These are phyloP conservation scores for Rhadina sibilatrix DNA, from an alignment of 2,113 vertebrate species.

Conservation along the genomic window DNA sequence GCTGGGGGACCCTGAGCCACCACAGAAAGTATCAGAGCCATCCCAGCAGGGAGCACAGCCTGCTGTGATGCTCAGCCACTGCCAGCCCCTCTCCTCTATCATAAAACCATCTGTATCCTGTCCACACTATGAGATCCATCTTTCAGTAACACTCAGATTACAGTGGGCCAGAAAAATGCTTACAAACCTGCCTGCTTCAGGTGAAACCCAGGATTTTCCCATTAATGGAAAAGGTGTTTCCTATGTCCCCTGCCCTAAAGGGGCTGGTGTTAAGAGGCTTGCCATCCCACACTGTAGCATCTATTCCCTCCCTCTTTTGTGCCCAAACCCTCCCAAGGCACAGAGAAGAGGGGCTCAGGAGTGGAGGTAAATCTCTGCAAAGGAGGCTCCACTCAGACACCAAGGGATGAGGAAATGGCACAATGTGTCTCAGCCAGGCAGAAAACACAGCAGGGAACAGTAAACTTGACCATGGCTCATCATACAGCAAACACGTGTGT, in stretches of 20 bases:
- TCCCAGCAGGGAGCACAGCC: neutral
- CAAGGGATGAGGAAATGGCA: neutral
- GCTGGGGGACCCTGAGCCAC: too few species aligned
- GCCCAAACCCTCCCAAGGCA: neutral
- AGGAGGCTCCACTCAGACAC: neutral
- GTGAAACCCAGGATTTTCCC: neutral
- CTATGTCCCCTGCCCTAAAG: neutral
- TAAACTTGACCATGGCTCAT: neutral
- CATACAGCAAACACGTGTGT: neutral
- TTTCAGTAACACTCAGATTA: neutral
- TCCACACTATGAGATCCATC: neutral
- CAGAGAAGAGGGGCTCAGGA: neutral
- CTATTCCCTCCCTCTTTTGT: neutral
- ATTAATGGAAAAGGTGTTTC: neutral
- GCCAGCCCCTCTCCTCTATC: neutral
- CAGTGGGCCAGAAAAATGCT: neutral
- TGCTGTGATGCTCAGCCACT: neutral
- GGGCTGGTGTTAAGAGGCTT: neutral
- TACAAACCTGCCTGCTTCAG: neutral
- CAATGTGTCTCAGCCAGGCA: neutral
- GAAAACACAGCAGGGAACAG: neutral
- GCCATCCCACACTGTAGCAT: too few species aligned
- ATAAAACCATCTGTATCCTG: accelerated
- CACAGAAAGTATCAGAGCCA: neutral
- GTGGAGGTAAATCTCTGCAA: neutral